A percentile compares a stretch with the other conserved stretches of the same genome.
These are phyloP conservation scores for Orchestes rusci DNA, from an alignment of 2,888 invertebrate species.

Conservation along the genomic window DNA sequence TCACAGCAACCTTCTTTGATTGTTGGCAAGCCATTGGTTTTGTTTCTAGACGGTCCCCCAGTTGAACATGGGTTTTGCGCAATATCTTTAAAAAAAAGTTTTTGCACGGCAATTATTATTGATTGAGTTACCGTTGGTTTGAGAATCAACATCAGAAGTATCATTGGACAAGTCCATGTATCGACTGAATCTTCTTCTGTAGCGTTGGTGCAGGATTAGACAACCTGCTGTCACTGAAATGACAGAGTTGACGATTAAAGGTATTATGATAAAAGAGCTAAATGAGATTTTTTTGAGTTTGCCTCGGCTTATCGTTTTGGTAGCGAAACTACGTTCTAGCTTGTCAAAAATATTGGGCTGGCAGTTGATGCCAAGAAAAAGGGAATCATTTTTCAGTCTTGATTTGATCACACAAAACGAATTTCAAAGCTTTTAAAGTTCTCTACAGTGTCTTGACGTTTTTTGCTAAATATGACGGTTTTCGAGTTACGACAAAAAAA, in stretches of 20 bases:
- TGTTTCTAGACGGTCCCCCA: too few relatives aligned
- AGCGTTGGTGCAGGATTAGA: slow-evolving; percentile 75
- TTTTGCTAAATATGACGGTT: too few relatives aligned
- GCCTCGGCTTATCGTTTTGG: too few relatives aligned
- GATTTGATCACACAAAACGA: too few relatives aligned
- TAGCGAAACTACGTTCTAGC: too few relatives aligned
- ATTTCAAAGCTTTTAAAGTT: too few relatives aligned
- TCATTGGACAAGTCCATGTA: slow-evolving; percentile 57
- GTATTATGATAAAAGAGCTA: background rate
- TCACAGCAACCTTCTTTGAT: slow-evolving; percentile 47
- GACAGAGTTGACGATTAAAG: background rate
- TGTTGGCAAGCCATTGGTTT: slow-evolving; percentile 37
- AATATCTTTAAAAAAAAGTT: background rate
- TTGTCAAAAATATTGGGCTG: too few relatives aligned
- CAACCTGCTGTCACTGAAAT: slow-evolving; percentile 68
- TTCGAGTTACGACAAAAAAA: too few relatives aligned
- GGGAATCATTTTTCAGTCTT: too few relatives aligned
- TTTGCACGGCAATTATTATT: background rate
- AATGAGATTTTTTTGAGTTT: too few relatives aligned
- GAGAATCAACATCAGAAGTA: slow-evolving; percentile 37
- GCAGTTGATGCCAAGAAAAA: too few relatives aligned
- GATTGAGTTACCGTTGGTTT: slow-evolving; percentile 26
- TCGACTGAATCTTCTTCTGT: slow-evolving; percentile 62
- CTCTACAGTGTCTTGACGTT: too few relatives aligned
- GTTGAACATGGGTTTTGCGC: background rate